Evolutionary conservation across 2,797 vertebrate genomes (phyloP).

Genomic region (Pseudochirops corinnae): DNA sequence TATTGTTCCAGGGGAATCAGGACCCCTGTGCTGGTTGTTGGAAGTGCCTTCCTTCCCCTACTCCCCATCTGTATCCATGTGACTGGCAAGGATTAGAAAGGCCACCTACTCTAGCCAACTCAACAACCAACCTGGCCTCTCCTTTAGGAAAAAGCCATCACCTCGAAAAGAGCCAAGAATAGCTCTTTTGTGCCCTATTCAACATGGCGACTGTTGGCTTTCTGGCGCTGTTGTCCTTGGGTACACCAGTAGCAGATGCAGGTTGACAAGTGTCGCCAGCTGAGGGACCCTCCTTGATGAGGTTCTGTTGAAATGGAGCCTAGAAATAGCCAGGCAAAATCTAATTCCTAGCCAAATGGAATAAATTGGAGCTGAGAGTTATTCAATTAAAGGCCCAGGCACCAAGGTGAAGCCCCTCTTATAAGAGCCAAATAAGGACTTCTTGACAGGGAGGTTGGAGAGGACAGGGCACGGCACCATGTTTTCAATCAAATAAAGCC

Average conservation of each 20-base stretch:
- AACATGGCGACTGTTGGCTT: constrained; percentile 50
- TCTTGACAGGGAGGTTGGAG: constrained; percentile 57
- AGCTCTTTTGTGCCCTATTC: constrained; percentile 55
- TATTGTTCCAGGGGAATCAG: background rate
- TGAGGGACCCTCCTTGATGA: constrained; percentile 70
- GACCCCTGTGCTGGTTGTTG: background rate
- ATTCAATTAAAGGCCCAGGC: constrained; percentile 77
- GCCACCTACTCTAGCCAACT: constrained; percentile 3
- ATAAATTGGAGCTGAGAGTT: constrained; percentile 79
- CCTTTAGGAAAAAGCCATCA: constrained; percentile 33
- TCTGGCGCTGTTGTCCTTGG: constrained; percentile 74
- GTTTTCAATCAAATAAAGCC: constrained; percentile 69
- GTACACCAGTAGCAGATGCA: constrained; percentile 73
- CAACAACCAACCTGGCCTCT: constrained; percentile 48
- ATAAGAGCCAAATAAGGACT: constrained; percentile 71
- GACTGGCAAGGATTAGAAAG: background rate
- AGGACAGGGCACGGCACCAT: background rate
- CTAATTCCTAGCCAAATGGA: constrained; percentile 82
- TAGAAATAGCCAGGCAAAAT: constrained; percentile 76
- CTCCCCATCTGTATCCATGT: background rate
- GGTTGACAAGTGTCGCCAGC: constrained; percentile 77
- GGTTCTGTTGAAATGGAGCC: constrained; percentile 71
- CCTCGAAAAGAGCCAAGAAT: constrained; percentile 65
- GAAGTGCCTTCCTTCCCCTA: background rate
- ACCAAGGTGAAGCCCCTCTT: constrained; percentile 69